Conservation (phyloP, 2,113 vertebrate species). For the Lycocorax pyrrhopterus region DNA sequence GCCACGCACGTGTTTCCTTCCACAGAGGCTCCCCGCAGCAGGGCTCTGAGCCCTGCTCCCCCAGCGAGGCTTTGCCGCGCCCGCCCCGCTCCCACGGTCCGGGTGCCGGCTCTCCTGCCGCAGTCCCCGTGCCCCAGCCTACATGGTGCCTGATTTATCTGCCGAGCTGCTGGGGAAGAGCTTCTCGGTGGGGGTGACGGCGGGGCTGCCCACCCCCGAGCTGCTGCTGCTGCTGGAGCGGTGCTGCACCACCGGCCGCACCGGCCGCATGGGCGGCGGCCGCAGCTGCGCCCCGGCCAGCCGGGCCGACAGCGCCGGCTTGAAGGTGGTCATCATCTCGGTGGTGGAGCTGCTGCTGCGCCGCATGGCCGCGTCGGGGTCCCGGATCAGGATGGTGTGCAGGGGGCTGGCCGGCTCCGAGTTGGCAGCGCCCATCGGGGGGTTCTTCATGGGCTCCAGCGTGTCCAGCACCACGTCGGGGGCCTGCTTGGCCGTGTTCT, state of each 20-base stretch:
- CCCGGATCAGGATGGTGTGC: slow-evolving; percentile 96
- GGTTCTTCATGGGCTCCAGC: slow-evolving; percentile 93
- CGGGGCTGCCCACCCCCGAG: slow-evolving; percentile 91
- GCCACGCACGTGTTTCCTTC: neutral
- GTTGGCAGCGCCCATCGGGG: slow-evolving; percentile 69
- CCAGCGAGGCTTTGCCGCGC: neutral
- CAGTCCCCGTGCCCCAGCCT: neutral
- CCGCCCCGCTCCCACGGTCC: neutral
- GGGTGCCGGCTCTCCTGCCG: neutral
- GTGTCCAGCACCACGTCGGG: slow-evolving; percentile 97
- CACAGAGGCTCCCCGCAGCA: neutral
- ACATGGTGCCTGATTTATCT: slow-evolving; percentile 94
- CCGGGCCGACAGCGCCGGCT: slow-evolving; percentile 87
- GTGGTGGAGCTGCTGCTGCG: slow-evolving; percentile 92
- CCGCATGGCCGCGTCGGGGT: slow-evolving; percentile 92
- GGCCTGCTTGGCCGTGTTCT: slow-evolving; percentile 95
- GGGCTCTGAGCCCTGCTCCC: neutral
- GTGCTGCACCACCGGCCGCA: slow-evolving; percentile 83
- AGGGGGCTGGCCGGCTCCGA: slow-evolving; percentile 93
- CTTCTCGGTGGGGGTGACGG: slow-evolving; percentile 94
- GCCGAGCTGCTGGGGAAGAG: slow-evolving; percentile 83
- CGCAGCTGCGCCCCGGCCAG: slow-evolving; percentile 89
- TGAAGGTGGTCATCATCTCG: slow-evolving; percentile 98
- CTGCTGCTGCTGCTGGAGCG: slow-evolving; percentile 96
- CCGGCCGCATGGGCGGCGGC: slow-evolving; percentile 83